Percentiles rank a stretch among this genome's conserved stretches.
Evolutionary conservation across 64 coral and sea anemone species (phyloP).

Genomic region (Stylophora pistillata): DNA sequence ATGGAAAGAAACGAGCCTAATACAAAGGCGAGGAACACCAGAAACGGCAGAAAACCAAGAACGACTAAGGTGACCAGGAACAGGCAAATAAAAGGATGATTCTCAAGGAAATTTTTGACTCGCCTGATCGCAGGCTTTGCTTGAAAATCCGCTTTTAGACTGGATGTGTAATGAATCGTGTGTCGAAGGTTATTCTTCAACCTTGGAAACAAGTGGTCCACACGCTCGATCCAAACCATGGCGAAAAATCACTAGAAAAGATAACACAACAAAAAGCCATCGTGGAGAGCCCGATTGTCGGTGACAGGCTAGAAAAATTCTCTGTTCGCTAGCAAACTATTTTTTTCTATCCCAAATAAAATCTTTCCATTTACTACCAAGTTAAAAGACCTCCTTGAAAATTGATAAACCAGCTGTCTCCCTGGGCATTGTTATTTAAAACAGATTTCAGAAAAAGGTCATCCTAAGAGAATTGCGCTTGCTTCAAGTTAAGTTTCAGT

Average conservation of each 20-base stretch:
- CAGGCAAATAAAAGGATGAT: neutral
- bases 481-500: too few relatives aligned
- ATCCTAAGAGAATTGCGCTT: too few relatives aligned
- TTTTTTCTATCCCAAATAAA: too few relatives aligned
- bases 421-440: too few relatives aligned
- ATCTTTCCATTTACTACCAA: too few relatives aligned
- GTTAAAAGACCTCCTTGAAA: too few relatives aligned
- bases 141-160: neutral
- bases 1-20: conserved; percentile 16
- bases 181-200: neutral
- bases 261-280: neutral
- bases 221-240: neutral
- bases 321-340: too few relatives aligned
- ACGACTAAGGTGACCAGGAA: neutral
- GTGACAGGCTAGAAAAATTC: too few relatives aligned
- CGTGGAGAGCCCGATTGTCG: too few relatives aligned
- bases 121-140: neutral
- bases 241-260: neutral
- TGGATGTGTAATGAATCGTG: neutral
- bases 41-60: neutral
- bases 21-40: conserved; percentile 10
- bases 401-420: too few relatives aligned
- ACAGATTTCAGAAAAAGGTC: too few relatives aligned
- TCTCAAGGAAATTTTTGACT: neutral
- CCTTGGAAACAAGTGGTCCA: neutral